Evolutionary conservation across 2,113 vertebrate genomes (phyloP).

Genomic region (Misgurnus mizolepis): DNA sequence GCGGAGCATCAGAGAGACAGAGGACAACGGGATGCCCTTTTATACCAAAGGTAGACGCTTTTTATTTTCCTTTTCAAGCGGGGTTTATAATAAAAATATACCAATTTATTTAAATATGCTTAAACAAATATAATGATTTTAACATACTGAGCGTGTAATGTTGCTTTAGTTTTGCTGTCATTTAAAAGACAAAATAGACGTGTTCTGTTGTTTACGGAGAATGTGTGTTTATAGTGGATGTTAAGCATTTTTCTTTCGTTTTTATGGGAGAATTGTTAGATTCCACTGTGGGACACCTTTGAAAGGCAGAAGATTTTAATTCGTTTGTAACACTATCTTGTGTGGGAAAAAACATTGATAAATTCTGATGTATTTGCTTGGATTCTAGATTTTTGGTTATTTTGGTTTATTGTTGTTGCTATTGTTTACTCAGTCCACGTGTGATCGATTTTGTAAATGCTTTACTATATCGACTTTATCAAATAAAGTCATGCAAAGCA

Average conservation of each 20-base stretch:
- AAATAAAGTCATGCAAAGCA: neutral
- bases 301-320: neutral
- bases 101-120: constrained; percentile 22
- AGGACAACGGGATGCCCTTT: constrained; percentile 90
- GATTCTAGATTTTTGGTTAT: constrained; percentile 1
- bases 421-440: neutral
- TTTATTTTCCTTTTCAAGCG: constrained; percentile 75
- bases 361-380: neutral
- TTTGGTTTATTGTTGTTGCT: constrained; percentile 9
- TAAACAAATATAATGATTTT: neutral
- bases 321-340: constrained; percentile 17
- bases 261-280: constrained; percentile 49
- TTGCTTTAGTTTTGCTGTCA: neutral
- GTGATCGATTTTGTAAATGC: neutral
- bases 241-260: constrained; percentile 54
- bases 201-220: constrained; percentile 6
- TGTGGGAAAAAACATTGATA: neutral
- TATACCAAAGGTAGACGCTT: constrained; percentile 89
- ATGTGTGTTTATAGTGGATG: neutral
- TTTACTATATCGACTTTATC: neutral
- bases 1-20: constrained; percentile 92
- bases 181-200: constrained; percentile 24
- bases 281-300: constrained; percentile 21
- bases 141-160: constrained; percentile 28
- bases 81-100: constrained; percentile 59